phyloP scores from a whole-genome alignment of 2,797 vertebrate species.

The Acipenser ruthenus region DNA sequence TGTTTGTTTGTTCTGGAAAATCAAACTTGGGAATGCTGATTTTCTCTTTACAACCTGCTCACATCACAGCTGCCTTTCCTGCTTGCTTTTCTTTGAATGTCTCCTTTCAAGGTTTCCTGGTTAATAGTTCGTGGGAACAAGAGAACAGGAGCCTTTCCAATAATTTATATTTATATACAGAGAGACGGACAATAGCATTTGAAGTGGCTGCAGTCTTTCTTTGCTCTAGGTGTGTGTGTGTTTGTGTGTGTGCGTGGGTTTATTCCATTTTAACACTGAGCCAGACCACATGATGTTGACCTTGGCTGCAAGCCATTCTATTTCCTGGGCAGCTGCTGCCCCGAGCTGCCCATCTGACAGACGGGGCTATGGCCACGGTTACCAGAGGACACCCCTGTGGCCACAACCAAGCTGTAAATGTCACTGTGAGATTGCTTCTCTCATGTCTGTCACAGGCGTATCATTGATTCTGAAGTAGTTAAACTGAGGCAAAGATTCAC shows the following conservation, averaged over 20 bases:
- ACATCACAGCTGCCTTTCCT: too few species aligned
- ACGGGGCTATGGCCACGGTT: slow-evolving; percentile 41
- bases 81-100: too few species aligned
- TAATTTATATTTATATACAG: slow-evolving; percentile 12
- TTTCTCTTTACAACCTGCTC: too few species aligned
- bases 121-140: too few species aligned
- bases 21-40: too few species aligned
- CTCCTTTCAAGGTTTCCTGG: too few species aligned
- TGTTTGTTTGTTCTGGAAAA: too few species aligned
- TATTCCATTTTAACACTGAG: slow-evolving; percentile 42
- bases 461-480: slow-evolving; percentile 56
- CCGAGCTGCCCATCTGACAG: slow-evolving; percentile 60
- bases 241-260: slow-evolving; percentile 29
- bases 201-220: background rate
- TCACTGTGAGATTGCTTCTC: slow-evolving; percentile 46
- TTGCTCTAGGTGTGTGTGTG: slow-evolving; percentile 20
- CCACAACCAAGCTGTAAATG: slow-evolving; percentile 62
- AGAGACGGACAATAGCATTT: slow-evolving; percentile 6
- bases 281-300: slow-evolving; percentile 52
- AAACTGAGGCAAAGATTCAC: slow-evolving; percentile 51
- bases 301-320: slow-evolving; percentile 65
- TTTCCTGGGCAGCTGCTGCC: slow-evolving; percentile 64
- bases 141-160: background rate
- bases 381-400: slow-evolving; percentile 51
- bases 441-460: slow-evolving; percentile 65